phyloP scores from a whole-genome alignment of 2,797 vertebrate genomes.

The Falco naumanni region DNA sequence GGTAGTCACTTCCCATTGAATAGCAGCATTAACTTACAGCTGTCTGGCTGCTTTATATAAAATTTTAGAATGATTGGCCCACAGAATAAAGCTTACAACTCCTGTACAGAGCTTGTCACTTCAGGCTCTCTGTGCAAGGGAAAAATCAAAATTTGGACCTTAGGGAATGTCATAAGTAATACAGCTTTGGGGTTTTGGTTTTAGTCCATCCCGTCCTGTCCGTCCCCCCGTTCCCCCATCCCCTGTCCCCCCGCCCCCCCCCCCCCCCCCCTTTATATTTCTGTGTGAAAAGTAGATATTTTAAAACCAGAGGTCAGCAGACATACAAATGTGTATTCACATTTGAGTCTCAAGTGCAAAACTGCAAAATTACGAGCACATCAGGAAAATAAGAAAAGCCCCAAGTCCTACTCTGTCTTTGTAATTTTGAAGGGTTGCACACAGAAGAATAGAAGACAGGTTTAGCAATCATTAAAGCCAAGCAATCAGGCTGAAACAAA shows the following conservation, averaged over 20 bases:
- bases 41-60: background rate
- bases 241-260: too few relatives aligned
- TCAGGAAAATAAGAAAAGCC: background rate
- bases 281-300: background rate
- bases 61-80: background rate
- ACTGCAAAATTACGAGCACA: background rate
- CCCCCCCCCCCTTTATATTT: background rate
- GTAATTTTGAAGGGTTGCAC: background rate
- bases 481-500: background rate
- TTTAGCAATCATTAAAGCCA: background rate
- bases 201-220: too few relatives aligned
- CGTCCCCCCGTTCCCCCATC: too few relatives aligned
- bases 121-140: rapidly evolving
- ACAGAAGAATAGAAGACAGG: background rate
- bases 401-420: background rate
- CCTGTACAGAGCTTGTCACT: rapidly evolving
- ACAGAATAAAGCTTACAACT: background rate
- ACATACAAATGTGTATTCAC: background rate
- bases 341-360: background rate
- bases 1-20: background rate
- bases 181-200: background rate
- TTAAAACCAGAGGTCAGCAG: background rate
- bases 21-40: background rate
- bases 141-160: background rate
- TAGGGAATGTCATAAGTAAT: background rate